Percentiles rank a stretch among this genome's conserved stretches.
Evolutionary conservation across 2,888 invertebrate species (phyloP).

Genomic region (Machimus atricapillus): DNA sequence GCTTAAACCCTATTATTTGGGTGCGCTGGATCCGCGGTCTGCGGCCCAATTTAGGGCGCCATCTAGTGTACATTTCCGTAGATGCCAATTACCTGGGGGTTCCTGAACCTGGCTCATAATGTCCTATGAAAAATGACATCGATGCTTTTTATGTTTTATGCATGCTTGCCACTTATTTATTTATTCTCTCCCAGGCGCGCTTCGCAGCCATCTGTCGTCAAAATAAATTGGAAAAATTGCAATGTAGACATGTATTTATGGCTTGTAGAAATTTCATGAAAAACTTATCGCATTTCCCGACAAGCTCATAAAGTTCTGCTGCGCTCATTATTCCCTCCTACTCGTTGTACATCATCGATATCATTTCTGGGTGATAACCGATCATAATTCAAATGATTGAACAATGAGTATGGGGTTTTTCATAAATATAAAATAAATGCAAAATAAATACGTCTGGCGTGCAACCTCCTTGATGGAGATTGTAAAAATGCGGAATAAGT

Average conservation of each 20-base stretch:
- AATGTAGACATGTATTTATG: constrained; percentile 19
- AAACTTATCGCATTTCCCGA: not conserved
- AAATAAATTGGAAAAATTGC: constrained; percentile 23
- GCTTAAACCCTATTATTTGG: not conserved
- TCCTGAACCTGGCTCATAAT: not conserved
- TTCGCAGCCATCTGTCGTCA: constrained; percentile 1
- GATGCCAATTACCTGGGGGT: not conserved
- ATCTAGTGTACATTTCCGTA: not conserved
- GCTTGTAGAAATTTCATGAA: constrained; percentile 6
- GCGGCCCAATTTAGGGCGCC: not conserved
- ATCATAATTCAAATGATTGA: not conserved
- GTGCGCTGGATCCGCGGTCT: not conserved
- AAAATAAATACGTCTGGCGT: not conserved
- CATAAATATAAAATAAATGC: not conserved
- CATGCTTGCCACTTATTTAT: constrained; percentile 16
- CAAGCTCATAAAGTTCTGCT: not conserved
- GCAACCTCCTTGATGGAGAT: too few species aligned
- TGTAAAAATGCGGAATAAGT: too few species aligned
- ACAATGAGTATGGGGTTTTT: not conserved
- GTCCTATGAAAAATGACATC: constrained; percentile 6
- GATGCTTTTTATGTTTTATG: not conserved
- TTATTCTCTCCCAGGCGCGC: not conserved
- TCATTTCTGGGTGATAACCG: not conserved
- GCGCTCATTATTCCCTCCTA: not conserved
- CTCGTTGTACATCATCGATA: not conserved